phyloP scores from a whole-genome alignment of 1,140 invertebrate species.

The Druon quercuslanigerum region DNA sequence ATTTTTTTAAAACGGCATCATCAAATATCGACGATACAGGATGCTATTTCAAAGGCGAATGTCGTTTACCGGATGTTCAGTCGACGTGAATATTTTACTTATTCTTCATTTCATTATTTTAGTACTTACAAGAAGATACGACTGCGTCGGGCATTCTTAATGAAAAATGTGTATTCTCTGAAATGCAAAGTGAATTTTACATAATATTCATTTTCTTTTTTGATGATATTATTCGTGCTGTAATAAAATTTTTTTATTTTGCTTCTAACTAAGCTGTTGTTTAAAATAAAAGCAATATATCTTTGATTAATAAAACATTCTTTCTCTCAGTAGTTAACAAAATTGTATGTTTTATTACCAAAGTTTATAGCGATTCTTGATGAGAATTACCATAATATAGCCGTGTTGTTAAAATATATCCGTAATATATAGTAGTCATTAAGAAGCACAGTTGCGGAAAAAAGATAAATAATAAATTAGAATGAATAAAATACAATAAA shows the following conservation, averaged over 20 bases:
- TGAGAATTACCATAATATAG: too few species aligned
- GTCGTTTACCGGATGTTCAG: background rate
- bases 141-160: slow-evolving; percentile 17
- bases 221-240: too few species aligned
- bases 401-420: too few species aligned
- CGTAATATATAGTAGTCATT: too few species aligned
- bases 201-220: background rate
- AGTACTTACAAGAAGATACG: background rate
- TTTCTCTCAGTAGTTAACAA: background rate
- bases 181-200: background rate
- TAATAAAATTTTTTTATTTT: background rate
- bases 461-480: too few species aligned
- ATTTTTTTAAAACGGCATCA: background rate
- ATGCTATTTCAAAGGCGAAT: background rate
- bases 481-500: too few species aligned
- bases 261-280: too few species aligned
- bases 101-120: slow-evolving; percentile 1
- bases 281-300: background rate
- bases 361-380: too few species aligned
- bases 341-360: background rate
- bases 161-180: background rate
- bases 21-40: background rate
- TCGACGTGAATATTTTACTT: slow-evolving; percentile 24
- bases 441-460: too few species aligned
- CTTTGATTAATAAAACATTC: background rate